Base-by-base conservation (phyloP, 2,113 vertebrate genomes). In the Bettongia penicillata region DNA sequence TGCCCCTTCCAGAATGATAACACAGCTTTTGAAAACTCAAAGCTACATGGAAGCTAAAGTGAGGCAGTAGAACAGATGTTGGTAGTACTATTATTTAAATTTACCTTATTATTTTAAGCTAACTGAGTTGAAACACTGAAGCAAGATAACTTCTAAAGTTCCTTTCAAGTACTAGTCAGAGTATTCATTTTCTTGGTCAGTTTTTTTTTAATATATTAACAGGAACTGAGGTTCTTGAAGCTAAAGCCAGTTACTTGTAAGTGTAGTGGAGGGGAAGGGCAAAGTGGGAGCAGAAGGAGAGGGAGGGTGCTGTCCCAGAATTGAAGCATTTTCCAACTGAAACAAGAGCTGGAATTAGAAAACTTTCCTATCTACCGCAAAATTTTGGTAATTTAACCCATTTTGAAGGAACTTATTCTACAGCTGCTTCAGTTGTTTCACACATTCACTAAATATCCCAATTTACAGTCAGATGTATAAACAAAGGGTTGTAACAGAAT, bases 51-150 rank as follows among this genome's bases (percentile, higher is more conserved):
- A 16, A 3, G 68, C 37, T 43, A 77, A 77, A 77, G n/a, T 77
- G 16, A n/a, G 68, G 89, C 51, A 93, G 53, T 23, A 93, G 48
- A 12, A 2, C 8, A 48, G 31, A 47, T 53, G 51, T 96, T 68
- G 16, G 68, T 91, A 93, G 95, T 93, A 90, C 94, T 84, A 91
- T 43, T 77, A 94, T 53, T 96, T 93, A 96, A 95, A 96, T 98
- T 97, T 95, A 96, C 96, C 95, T 77, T 92, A 92, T 93, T 91
- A 95, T 90, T 96, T 96, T 91, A 96, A 93, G 52, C 93, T 97
- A 95, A 97, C 90, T 93, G 94, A 97, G 53, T 94, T 43, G 37
- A 77, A 77, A 77, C 14, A 43, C 10, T n/a, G 37, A 77, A 77
- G 68, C 16, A 37, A n/a, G 11, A 68, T 37, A n/a, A 68, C 31